These are phyloP conservation scores for Gambusia holbrooki DNA, from an alignment of 2,113 vertebrate genomes.

Conservation along the genomic window DNA sequence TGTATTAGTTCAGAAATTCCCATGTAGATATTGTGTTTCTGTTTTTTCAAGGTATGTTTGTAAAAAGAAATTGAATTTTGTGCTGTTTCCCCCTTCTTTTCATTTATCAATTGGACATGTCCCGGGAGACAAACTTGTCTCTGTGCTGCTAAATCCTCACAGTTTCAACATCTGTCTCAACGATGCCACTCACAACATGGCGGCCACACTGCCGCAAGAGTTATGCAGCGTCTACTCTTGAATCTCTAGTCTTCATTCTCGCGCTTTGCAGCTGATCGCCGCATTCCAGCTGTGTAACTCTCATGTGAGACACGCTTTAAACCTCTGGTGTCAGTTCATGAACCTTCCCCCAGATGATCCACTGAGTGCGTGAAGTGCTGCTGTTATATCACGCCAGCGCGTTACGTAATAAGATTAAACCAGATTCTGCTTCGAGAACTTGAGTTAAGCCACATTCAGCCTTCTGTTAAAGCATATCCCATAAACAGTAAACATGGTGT, in stretches of 20 bases:
- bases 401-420: slow-evolving; percentile 12
- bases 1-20: not conserved
- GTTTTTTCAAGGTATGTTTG: not conserved
- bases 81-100: too few relatives aligned
- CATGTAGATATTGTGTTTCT: not conserved
- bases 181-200: not conserved
- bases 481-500: not conserved
- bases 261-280: slow-evolving; percentile 22
- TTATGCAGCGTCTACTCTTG: not conserved
- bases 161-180: not conserved
- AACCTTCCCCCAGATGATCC: not conserved
- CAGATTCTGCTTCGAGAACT: slow-evolving; percentile 12
- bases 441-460: not conserved
- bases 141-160: not conserved
- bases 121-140: not conserved
- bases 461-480: not conserved
- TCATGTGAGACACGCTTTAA: not conserved
- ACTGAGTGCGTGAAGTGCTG: not conserved
- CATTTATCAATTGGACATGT: not conserved
- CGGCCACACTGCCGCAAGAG: not conserved
- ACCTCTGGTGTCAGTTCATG: not conserved
- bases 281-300: slow-evolving; percentile 14
- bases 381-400: not conserved
- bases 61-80: not conserved
- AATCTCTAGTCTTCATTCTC: slow-evolving; percentile 13